phyloP scores from a whole-genome alignment of 2,888 invertebrate species.

The Villa cingulata region DNA sequence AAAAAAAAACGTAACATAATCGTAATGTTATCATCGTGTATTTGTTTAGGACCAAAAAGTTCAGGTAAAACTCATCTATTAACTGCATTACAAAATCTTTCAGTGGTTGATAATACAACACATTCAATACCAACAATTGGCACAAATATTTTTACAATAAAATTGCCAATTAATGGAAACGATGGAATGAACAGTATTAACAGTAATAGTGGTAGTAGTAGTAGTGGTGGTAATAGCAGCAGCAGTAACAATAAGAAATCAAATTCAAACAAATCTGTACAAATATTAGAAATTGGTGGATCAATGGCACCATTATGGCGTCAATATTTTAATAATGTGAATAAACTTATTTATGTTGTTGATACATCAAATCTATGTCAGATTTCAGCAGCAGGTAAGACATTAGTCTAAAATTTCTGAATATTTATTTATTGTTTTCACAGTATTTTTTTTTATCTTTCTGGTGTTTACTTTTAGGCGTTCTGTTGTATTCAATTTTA shows the following conservation, averaged over 20 bases:
- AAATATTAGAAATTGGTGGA: constrained; percentile 64
- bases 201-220: not conserved
- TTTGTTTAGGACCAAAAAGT: constrained; percentile 66
- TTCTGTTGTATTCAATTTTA: constrained; percentile 61
- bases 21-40: constrained; percentile 5
- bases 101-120: constrained; percentile 59
- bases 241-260: constrained; percentile 17
- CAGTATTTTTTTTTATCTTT: not conserved
- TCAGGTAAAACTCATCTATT: constrained; percentile 71
- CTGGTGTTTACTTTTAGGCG: constrained; percentile 40
- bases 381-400: constrained; percentile 58
- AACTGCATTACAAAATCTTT: constrained; percentile 55
- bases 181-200: no score
- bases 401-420: no score
- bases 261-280: constrained; percentile 37
- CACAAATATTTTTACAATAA: constrained; percentile 58
- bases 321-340: constrained; percentile 52
- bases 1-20: no score
- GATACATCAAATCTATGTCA: constrained; percentile 76
- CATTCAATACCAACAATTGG: constrained; percentile 70
- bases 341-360: constrained; percentile 64
- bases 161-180: constrained; percentile 34
- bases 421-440: no score
- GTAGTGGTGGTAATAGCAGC: constrained; percentile 11
- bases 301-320: constrained; percentile 72